These are phyloP conservation scores for Protophormia terraenovae DNA, from an alignment of 2,888 invertebrate species.

Conservation along the genomic window DNA sequence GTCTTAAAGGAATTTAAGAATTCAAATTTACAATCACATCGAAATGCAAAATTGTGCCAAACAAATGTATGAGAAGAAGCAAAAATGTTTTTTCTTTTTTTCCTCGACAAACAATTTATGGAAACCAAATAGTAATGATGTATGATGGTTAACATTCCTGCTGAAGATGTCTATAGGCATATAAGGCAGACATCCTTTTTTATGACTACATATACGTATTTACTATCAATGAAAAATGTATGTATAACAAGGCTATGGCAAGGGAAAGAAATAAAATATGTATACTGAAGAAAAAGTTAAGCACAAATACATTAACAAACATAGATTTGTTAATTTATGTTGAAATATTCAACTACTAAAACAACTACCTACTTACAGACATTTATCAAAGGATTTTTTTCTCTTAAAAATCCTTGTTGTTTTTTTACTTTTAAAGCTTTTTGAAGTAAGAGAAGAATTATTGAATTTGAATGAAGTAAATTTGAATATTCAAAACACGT, in stretches of 20 bases:
- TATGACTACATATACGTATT: background rate
- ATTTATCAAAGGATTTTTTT: constrained; percentile 10
- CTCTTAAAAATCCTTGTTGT: background rate
- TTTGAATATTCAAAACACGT: constrained; percentile 58
- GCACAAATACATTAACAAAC: background rate
- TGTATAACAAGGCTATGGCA: too few species aligned
- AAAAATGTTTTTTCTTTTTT: background rate
- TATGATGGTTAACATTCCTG: background rate
- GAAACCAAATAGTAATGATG: background rate
- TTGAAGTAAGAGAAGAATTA: background rate
- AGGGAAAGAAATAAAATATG: too few species aligned
- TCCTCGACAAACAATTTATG: background rate
- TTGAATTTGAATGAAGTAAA: constrained; percentile 31
- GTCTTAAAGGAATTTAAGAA: background rate
- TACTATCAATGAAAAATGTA: too few species aligned
- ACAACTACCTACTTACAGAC: background rate
- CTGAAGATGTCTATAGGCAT: too few species aligned
- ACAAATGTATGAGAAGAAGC: background rate
- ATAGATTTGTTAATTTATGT: constrained; percentile 11
- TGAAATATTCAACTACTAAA: constrained; percentile 14
- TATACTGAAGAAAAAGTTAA: too few species aligned
- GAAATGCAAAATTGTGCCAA: background rate
- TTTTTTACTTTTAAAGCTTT: background rate
- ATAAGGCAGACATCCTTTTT: background rate
- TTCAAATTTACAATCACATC: background rate